phyloP scores from a whole-genome alignment of 2,888 invertebrate genomes.

The Pseudeuparius sepicola region DNA sequence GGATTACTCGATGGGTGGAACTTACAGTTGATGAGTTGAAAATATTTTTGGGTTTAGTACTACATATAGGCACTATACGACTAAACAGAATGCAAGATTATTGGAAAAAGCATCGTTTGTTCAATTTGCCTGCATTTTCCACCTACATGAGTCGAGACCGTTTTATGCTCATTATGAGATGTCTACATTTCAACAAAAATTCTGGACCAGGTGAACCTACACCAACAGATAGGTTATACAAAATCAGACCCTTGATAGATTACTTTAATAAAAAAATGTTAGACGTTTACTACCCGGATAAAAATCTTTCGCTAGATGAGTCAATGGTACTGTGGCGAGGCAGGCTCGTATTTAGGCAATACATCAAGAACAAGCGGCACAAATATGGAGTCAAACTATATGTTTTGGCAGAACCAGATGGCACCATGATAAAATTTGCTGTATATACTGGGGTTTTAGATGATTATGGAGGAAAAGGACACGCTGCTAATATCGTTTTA shows the following conservation, averaged over 20 bases:
- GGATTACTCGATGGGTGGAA: too few relatives aligned
- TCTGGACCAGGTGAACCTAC: slow-evolving; percentile 9
- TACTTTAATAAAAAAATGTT: slow-evolving; percentile 25
- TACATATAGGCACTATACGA: slow-evolving; percentile 15
- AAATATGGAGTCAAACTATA: slow-evolving; percentile 32
- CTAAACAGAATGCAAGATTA: too few relatives aligned
- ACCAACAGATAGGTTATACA: slow-evolving; percentile 19
- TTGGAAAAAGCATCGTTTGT: slow-evolving; percentile 16
- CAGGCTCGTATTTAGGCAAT: slow-evolving; percentile 28
- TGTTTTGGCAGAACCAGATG: slow-evolving; percentile 24
- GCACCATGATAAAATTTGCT: slow-evolving; percentile 25
- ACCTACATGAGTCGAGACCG: slow-evolving; percentile 16
- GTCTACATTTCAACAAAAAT: slow-evolving; percentile 16
- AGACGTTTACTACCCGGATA: slow-evolving; percentile 19
- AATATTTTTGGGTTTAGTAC: slow-evolving; percentile 8
- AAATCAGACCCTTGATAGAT: slow-evolving; percentile 30
- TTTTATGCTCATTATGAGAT: slow-evolving; percentile 15
- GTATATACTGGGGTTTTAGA: slow-evolving; percentile 28
- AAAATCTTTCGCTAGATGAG: slow-evolving; percentile 22
- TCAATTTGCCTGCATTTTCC: slow-evolving; percentile 11
- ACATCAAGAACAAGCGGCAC: slow-evolving; percentile 31
- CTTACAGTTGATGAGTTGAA: slow-evolving; percentile 6
- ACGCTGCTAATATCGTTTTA: slow-evolving; percentile 22
- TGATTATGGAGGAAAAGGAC: slow-evolving; percentile 26
- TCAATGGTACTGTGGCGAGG: slow-evolving; percentile 26